Base-by-base conservation (phyloP, 2,888 invertebrate species). In the Apeira syringaria region DNA sequence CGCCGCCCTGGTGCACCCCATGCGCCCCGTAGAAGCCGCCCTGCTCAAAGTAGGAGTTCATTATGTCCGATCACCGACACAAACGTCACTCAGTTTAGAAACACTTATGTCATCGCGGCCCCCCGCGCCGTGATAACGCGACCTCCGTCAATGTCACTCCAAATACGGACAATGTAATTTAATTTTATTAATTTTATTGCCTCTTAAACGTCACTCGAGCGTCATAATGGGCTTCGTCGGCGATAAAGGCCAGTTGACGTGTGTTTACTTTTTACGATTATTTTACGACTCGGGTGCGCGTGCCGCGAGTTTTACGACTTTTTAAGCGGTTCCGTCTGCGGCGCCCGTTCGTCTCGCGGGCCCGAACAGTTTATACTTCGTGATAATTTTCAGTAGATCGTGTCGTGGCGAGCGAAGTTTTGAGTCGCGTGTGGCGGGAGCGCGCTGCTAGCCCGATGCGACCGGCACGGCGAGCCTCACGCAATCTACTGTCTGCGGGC, bases 41-140 rank as follows among this genome's bases (percentile, higher is more conserved):
- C 92, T 97, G 97, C 92, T 97, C 97, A 87, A 97, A 98, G 88
- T 97, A 98, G 81, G 97, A 97, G 95, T 97, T 97, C 97, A 97
- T 97, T 85, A 84, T 93, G 83, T 74, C 73, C 67, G 65, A 74
- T 86, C 85, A 81, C 82, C 60, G 73, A 64, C 80, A 81, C 84
- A 61, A 78, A 78, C 84, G 83, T 82, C 86, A 87, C 86, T 80
- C 65, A 71, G 76, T 76, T 64, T 69, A 74, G 67, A 63, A 80
- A 73, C 85, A 81, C 86, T 86, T 88, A 88, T 88, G 88, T 86
- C 89, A 88, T 89, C 80, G 83, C 85, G 83, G 76, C 74, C 77
- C 77, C 76, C 74, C 80, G 77, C 74, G 76, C 75, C 74, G 70
- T 80, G 85, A 83, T 86, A 87, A 84, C 84, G 79, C 84, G 84